Percentiles rank a stretch among this genome's conserved stretches.
These are phyloP conservation scores for Ditylenchus weischeri DNA, from an alignment of 2,888 invertebrate genomes.

Conservation along the genomic window DNA sequence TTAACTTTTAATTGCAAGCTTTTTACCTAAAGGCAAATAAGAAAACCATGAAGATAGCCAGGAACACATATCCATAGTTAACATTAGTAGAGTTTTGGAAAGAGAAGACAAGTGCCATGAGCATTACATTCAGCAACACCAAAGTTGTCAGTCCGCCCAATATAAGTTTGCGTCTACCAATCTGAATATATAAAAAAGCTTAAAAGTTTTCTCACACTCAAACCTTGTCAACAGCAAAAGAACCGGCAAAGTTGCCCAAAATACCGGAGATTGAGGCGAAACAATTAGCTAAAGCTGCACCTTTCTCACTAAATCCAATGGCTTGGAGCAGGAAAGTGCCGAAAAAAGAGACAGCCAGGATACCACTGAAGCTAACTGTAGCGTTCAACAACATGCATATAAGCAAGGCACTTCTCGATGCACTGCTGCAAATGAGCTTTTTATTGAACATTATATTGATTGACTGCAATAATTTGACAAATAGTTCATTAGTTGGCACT, in stretches of 20 bases:
- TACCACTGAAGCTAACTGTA: slow-evolving; percentile 46
- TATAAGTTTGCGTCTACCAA: slow-evolving; percentile 44
- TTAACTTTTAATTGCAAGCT: too few species aligned
- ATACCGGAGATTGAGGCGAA: slow-evolving; percentile 42
- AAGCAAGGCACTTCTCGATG: slow-evolving; percentile 29
- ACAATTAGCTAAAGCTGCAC: slow-evolving; percentile 45
- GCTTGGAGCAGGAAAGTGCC: slow-evolving; percentile 45
- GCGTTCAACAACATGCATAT: slow-evolving; percentile 39
- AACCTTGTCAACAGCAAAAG: slow-evolving; percentile 43
- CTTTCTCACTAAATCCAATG: slow-evolving; percentile 41
- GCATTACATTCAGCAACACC: slow-evolving; percentile 36
- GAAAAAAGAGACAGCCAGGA: slow-evolving; percentile 50
- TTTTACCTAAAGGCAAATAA: slow-evolving; percentile 43
- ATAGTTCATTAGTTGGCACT: too few species aligned
- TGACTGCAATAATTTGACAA: too few species aligned
- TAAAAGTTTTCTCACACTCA: neutral
- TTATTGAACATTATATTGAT: too few species aligned
- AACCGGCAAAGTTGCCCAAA: slow-evolving; percentile 41
- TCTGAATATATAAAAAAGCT: slow-evolving; percentile 26
- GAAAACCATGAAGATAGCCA: slow-evolving; percentile 41
- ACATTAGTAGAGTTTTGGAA: slow-evolving; percentile 23
- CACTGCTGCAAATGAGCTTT: slow-evolving; percentile 12
- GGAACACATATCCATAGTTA: slow-evolving; percentile 39
- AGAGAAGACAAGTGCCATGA: slow-evolving; percentile 45
- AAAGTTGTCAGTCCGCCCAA: slow-evolving; percentile 40